Evolutionary conservation across 2,113 vertebrate genomes (phyloP).

Genomic region (Tretioscincus oriximinensis): DNA sequence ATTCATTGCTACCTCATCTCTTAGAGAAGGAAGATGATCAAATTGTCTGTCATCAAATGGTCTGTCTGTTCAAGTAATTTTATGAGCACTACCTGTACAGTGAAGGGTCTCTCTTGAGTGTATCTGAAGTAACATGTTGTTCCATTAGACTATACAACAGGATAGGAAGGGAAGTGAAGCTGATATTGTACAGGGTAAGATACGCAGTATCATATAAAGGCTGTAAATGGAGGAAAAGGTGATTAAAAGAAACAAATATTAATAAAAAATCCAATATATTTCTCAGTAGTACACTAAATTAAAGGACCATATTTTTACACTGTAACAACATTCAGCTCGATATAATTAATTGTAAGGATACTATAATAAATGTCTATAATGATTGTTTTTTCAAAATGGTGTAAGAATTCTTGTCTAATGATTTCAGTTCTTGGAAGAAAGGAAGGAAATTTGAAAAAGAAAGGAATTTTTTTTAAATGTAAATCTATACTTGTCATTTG

Average conservation of each 20-base stretch:
- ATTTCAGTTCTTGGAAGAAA: background rate
- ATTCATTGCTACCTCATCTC: background rate
- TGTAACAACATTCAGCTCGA: background rate
- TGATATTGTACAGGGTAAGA: conserved; percentile 98
- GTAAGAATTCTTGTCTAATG: background rate
- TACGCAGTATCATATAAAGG: conserved; percentile 96
- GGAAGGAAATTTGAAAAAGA: background rate
- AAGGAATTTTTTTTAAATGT: background rate
- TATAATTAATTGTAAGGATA: background rate
- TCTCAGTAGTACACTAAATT: background rate
- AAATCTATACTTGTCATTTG: background rate
- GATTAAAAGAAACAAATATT: background rate
- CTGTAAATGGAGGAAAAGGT: conserved; percentile 66
- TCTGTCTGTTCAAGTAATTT: background rate
- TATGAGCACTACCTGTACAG: conserved; percentile 84
- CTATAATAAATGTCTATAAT: background rate
- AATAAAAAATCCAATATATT: background rate
- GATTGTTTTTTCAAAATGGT: background rate
- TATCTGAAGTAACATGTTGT: conserved; percentile 90
- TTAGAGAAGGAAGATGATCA: background rate
- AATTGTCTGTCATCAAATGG: background rate
- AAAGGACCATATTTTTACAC: background rate
- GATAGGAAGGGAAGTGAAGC: conserved; percentile 97
- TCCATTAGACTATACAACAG: conserved; percentile 94
- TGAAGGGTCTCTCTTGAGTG: conserved; percentile 88